Base-by-base conservation (phyloP, 2,888 invertebrate species). In the Entomobrya proxima region DNA sequence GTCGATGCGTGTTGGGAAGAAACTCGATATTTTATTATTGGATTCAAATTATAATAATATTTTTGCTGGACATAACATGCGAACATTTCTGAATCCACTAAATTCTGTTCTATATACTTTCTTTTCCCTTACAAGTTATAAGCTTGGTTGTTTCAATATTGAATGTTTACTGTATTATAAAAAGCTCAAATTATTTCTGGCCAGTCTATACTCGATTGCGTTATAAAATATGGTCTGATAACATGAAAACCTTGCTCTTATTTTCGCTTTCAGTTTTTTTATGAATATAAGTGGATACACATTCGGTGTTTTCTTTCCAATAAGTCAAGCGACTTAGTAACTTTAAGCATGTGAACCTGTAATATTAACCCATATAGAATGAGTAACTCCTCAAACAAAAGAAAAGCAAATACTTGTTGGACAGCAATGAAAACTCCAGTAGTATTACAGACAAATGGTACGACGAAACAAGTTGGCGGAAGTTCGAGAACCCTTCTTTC, bases 401-500 rank as follows among this genome's bases (percentile, higher is more conserved):
- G 3, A n/a, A 72, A 30, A 76, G 24, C 18, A 55, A 35, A 37
- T 76, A 76, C 76, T 77, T 77, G 77, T 77, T 61, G 77, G 77
- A 37, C 40, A 61, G 44, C 1, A 18, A 58, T n/a, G 15, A 61
- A 61, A 67, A 40, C 37, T 37, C 37, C 3, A 67, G 15, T 11
- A 40, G 15, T 11, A 40, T 11, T 15, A 11, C 44, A 11, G 67
- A 24, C 67, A 67, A 40, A 67, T 61, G 40, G 67, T 40, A 24
- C 0, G 9, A 37, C 37, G 61, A 61, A 61, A 77, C 11, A 77
- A 35, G 47, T 35, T 50, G 21, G 21, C 61, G 61, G 30, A 77
- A 77, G 77, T 77, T 77, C 15, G 58, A 40, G 40, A n/a, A 21
- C n/a, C 44, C 44, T 35, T 24, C 35, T 37, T 61, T 61, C 77